Conservation (phyloP, 1,140 invertebrate genomes). For the Danaus melanippus region DNA sequence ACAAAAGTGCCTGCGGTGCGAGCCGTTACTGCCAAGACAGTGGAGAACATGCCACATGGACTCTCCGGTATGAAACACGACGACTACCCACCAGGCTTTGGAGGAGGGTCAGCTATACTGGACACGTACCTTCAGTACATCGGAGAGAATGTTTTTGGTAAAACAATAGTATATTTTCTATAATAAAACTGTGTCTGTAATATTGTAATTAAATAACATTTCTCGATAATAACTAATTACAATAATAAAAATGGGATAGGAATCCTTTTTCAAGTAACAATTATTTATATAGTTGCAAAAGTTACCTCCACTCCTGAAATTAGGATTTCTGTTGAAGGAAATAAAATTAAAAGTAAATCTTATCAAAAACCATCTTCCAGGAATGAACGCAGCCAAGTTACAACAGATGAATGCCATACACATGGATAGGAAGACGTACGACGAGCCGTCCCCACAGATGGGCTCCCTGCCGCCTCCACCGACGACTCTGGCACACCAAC, state of each 20-base stretch:
- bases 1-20: constrained; percentile 72
- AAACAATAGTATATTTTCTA: constrained; percentile 17
- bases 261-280: too few relatives aligned
- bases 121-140: constrained; percentile 90
- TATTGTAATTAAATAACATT: not conserved
- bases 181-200: not conserved
- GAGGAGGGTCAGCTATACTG: constrained; percentile 80
- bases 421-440: constrained; percentile 71
- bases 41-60: constrained; percentile 67
- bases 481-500: constrained; percentile 68
- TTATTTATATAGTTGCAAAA: too few relatives aligned
- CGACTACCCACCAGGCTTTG: constrained; percentile 72
- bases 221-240: too few relatives aligned
- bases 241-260: too few relatives aligned
- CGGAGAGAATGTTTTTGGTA: constrained; percentile 82
- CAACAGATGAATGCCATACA: constrained; percentile 80
- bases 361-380: constrained; percentile 32
- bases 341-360: too few relatives aligned
- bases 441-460: constrained; percentile 64
- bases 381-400: constrained; percentile 78
- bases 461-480: constrained; percentile 63
- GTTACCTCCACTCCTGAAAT: too few relatives aligned
- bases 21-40: constrained; percentile 76
- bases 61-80: constrained; percentile 51
- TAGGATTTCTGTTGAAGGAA: too few relatives aligned